A percentile compares a stretch with the other conserved stretches of the same genome.
These are phyloP conservation scores for Galerucella nymphaeae DNA, from an alignment of 2,888 invertebrate species.

Conservation along the genomic window DNA sequence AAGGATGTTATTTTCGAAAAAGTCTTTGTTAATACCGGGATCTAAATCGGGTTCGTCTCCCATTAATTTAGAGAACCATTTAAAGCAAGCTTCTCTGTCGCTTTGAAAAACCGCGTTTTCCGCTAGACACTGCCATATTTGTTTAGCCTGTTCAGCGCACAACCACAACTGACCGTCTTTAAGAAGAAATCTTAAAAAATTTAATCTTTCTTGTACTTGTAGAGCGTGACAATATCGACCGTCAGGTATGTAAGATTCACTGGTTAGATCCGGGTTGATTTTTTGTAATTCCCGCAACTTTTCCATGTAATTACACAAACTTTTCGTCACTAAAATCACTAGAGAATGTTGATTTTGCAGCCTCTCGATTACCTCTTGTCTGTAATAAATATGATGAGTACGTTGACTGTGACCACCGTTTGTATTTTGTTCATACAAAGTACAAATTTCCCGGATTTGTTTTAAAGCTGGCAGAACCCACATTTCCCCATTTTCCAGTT, in stretches of 20 bases:
- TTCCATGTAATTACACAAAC: slow-evolving; percentile 91
- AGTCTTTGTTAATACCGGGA: slow-evolving; percentile 94
- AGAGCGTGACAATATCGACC: slow-evolving; percentile 90
- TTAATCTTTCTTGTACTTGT: slow-evolving; percentile 93
- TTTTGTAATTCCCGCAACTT: slow-evolving; percentile 77
- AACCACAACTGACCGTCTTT: slow-evolving; percentile 98
- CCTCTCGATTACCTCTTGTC: slow-evolving; percentile 78
- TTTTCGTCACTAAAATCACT: slow-evolving; percentile 93
- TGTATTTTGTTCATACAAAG: slow-evolving; percentile 89
- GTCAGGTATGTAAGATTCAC: slow-evolving; percentile 82
- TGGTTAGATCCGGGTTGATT: slow-evolving; percentile 82
- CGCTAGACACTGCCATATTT: slow-evolving; percentile 96
- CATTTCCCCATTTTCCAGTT: slow-evolving; percentile 85
- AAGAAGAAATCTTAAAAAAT: slow-evolving; percentile 90
- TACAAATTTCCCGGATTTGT: slow-evolving; percentile 95
- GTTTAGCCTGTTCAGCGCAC: slow-evolving; percentile 96
- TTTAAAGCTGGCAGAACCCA: slow-evolving; percentile 97
- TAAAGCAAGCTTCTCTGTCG: slow-evolving; percentile 96
- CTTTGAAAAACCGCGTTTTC: slow-evolving; percentile 91
- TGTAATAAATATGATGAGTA: slow-evolving; percentile 70
- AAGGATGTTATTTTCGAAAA: slow-evolving; percentile 94
- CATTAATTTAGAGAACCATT: slow-evolving; percentile 98
- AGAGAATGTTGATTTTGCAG: slow-evolving; percentile 92
- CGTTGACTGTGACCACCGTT: slow-evolving; percentile 68
- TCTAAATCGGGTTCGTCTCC: slow-evolving; percentile 97